Percentiles rank a stretch among this genome's conserved stretches.
Evolutionary conservation across 2,888 invertebrate species (phyloP).

Genomic region (Microdon myrmicae): DNA sequence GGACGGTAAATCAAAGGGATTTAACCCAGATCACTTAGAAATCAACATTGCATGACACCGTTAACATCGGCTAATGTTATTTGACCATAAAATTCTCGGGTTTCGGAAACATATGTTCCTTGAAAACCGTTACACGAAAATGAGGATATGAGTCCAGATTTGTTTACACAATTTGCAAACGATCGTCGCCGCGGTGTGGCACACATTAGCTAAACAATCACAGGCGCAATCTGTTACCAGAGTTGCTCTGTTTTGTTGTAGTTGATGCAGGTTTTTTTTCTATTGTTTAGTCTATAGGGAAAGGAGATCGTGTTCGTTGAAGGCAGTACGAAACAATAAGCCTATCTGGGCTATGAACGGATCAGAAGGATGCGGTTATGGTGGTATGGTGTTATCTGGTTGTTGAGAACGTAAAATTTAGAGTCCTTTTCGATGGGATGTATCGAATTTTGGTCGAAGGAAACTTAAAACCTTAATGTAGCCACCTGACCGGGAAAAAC

Average conservation of each 20-base stretch:
- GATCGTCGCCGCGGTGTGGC: constrained; percentile 8
- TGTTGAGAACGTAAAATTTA: too few relatives aligned
- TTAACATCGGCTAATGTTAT: too few relatives aligned
- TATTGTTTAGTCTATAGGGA: constrained; percentile 20
- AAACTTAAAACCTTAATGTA: constrained; percentile 7
- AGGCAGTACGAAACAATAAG: constrained; percentile 11
- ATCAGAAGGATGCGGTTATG: constrained; percentile 12
- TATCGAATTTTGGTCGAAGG: constrained; percentile 1
- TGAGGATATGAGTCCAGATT: constrained; percentile 33
- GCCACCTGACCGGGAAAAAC: constrained; percentile 12
- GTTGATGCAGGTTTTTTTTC: too few relatives aligned
- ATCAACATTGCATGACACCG: constrained; percentile 45
- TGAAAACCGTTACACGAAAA: constrained; percentile 20
- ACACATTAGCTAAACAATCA: too few relatives aligned
- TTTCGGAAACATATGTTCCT: constrained; percentile 28
- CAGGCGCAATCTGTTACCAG: constrained; percentile 40
- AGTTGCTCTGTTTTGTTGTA: too few relatives aligned
- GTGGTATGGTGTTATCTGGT: too few relatives aligned
- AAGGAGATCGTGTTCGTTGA: too few relatives aligned
- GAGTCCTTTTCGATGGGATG: too few relatives aligned
- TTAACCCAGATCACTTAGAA: constrained; percentile 27
- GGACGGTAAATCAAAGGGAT: constrained; percentile 4
- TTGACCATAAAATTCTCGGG: neutral
- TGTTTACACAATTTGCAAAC: constrained; percentile 47
- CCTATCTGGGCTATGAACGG: constrained; percentile 5